phyloP scores from a whole-genome alignment of 1,140 invertebrate species.

The Drosophila seguyi region DNA sequence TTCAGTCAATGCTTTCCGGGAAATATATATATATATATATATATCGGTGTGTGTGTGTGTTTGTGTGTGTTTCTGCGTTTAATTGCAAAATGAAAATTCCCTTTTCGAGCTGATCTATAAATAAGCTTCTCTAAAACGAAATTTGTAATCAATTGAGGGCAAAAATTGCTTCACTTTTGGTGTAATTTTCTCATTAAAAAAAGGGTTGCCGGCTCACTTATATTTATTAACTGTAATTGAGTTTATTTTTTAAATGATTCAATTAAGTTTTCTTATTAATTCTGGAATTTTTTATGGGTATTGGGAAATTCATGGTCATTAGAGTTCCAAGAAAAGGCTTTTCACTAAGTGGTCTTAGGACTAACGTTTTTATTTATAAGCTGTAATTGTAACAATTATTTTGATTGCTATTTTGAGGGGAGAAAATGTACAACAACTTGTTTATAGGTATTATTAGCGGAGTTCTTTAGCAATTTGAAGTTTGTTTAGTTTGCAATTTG shows the following conservation, averaged over 20 bases:
- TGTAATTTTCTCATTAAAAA: slow-evolving; percentile 5
- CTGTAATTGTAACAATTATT: not conserved
- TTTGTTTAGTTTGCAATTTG: slow-evolving; percentile 20
- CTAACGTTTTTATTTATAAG: not conserved
- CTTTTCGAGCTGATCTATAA: slow-evolving; percentile 17
- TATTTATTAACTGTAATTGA: not conserved
- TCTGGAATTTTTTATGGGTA: no score
- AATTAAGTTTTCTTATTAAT: no score
- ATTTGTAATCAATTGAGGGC: slow-evolving; percentile 25
- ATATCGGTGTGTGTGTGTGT: not conserved
- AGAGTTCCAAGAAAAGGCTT: no score
- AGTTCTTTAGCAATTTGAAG: slow-evolving; percentile 3
- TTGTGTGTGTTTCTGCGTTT: not conserved
- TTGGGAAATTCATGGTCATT: no score
- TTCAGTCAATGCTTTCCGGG: slow-evolving; percentile 16
- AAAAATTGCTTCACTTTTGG: not conserved
- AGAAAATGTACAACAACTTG: not conserved
- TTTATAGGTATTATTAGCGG: slow-evolving; percentile 3
- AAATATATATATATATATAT: slow-evolving; percentile 2
- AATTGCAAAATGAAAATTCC: slow-evolving; percentile 29
- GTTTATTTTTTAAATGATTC: not conserved
- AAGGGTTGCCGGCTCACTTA: no score
- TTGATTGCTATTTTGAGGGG: not conserved
- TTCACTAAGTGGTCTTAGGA: no score
- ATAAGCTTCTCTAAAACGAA: slow-evolving; percentile 10